Base-by-base conservation (phyloP, 1,140 invertebrate species). In the Caenorhabditis latens region DNA sequence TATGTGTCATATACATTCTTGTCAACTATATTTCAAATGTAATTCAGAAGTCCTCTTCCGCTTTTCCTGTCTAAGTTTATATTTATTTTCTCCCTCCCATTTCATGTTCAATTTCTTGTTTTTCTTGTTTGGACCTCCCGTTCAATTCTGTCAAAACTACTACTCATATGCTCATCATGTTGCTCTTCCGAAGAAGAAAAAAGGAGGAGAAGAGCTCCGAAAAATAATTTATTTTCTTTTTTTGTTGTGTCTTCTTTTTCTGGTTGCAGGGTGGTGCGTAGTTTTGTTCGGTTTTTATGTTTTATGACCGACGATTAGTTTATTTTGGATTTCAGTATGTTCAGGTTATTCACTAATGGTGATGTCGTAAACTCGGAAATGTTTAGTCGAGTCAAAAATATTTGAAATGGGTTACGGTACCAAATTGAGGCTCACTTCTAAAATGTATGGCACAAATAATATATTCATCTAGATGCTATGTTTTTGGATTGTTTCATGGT, bases 131-230 rank as follows among this genome's bases (percentile, higher is more conserved):
- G 11, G 65, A 71, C 65, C 65, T 13, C 65, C 65, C 65, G 42
- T 71, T 71, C 65, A 43, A 71, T 14, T 71, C 42, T 71, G 40
- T 71, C 40, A 71, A 71, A 71, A 71, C 65, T 71, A 71, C 65
- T 71, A 71, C 65, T 71, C 65, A 71, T 71, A 71, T 71, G 40
- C 65, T 71, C 65, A 71, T 71, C 65, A 71, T 71, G 65, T 71
- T 71, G 65, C 65, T 71, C 65, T 71, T 71, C 65, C 40, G 42
- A 65, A n/a, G 57, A 58, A 58, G 9, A 13, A 43, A 71, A 71
- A 43, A 46, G 24, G 40, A 71, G 65, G n/a, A 46, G 42, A 71
- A 71, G 40, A 46, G 65, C 65, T 71, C 65, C 65, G 65, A 46
- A 71, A 71, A 71, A 71, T 71, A 43, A 71, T 71, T 71, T 71